Evolutionary conservation across 2,113 vertebrate species (phyloP).

Genomic region (Rostratula benghalensis): DNA sequence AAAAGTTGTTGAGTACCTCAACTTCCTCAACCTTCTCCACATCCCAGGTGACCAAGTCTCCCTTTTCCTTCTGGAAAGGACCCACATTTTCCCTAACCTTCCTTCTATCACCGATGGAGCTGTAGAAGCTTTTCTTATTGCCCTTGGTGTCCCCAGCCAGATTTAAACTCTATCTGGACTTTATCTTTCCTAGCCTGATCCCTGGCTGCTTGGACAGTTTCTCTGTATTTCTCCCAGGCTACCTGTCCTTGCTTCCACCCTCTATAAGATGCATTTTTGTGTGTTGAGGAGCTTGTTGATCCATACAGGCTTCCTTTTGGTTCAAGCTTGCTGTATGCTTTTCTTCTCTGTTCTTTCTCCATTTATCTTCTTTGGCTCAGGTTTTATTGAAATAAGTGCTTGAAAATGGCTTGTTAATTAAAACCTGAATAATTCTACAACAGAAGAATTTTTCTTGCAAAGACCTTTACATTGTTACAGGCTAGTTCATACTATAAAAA

Average conservation of each 20-base stretch:
- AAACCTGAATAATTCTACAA: background rate
- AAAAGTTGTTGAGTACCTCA: background rate
- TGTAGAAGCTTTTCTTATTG: background rate
- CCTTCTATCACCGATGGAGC: background rate
- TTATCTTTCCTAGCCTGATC: background rate
- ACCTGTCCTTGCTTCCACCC: background rate
- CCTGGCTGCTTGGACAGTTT: background rate
- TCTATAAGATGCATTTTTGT: background rate
- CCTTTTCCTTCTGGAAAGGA: background rate
- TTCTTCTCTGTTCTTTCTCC: background rate
- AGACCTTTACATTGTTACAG: background rate
- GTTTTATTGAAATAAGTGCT: background rate
- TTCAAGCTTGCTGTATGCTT: background rate
- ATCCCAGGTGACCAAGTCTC: background rate
- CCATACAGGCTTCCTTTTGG: background rate
- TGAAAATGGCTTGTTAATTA: conserved; percentile 25
- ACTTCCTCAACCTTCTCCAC: background rate
- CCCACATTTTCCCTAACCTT: background rate
- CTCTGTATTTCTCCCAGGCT: background rate
- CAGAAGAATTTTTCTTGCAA: background rate
- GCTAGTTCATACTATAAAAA: background rate
- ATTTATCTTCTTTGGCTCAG: background rate
- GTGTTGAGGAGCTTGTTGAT: background rate
- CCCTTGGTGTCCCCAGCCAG: background rate
- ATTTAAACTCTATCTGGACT: background rate